These are phyloP conservation scores for Hypomecis atomaria DNA, from an alignment of 2,888 invertebrate species.

Conservation along the genomic window DNA sequence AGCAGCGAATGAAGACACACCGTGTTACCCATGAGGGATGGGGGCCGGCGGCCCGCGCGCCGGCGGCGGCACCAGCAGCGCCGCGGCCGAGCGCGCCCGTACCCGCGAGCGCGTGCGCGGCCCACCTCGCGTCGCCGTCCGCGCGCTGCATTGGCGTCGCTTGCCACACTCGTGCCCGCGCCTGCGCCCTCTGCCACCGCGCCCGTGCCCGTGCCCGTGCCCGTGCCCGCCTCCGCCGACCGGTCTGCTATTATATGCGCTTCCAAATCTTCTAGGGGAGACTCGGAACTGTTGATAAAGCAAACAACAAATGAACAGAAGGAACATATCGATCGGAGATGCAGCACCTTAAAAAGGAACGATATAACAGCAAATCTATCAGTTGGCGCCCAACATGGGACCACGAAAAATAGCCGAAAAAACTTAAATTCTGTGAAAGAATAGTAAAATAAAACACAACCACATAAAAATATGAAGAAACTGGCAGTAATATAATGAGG, in stretches of 20 bases:
- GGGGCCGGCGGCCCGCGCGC: slow-evolving; percentile 75
- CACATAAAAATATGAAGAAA: no score
- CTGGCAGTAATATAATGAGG: no score
- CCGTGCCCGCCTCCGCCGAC: slow-evolving; percentile 61
- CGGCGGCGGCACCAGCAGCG: slow-evolving; percentile 78
- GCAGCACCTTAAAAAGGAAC: no score
- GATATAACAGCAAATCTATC: neutral
- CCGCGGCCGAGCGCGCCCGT: slow-evolving; percentile 65
- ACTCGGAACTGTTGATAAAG: slow-evolving; percentile 62
- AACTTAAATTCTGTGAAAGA: no score
- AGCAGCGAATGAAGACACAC: slow-evolving; percentile 77
- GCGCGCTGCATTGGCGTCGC: slow-evolving; percentile 53
- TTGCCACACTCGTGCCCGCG: slow-evolving; percentile 67
- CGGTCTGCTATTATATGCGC: slow-evolving; percentile 77
- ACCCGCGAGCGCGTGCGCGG: slow-evolving; percentile 67
- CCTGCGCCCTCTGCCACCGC: slow-evolving; percentile 56
- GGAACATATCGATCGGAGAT: neutral
- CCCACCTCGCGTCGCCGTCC: slow-evolving; percentile 66
- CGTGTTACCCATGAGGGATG: slow-evolving; percentile 81
- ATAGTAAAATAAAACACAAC: no score
- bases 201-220: slow-evolving; percentile 45
- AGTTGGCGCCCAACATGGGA: neutral
- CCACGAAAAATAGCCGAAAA: neutral
- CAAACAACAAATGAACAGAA: slow-evolving; percentile 6
- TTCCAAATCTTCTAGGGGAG: slow-evolving; percentile 70